A percentile compares a stretch with the other conserved stretches of the same genome.
Evolutionary conservation across 1,140 invertebrate species (phyloP).

Genomic region (Lasioglossum baleicum): DNA sequence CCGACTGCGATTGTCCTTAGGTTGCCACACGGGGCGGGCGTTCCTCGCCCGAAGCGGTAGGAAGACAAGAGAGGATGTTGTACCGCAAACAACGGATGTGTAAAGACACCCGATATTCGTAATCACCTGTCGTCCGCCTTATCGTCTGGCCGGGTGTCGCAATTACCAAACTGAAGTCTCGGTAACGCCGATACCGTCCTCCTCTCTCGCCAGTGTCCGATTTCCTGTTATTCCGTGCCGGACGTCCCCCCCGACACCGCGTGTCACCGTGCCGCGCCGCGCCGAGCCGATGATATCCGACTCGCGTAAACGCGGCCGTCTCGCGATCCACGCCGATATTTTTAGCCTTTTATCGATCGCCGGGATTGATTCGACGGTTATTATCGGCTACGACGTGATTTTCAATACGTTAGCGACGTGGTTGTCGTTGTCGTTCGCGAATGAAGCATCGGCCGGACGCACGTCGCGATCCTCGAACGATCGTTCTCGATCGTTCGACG

Average conservation of each 20-base stretch:
- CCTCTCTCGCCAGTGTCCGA: conserved; percentile 58
- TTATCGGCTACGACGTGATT: too few species aligned
- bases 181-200: conserved; percentile 33
- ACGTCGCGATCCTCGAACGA: too few species aligned
- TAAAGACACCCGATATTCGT: conserved; percentile 69
- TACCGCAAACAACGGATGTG: conserved; percentile 68
- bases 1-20: background rate
- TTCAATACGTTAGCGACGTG: background rate
- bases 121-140: conserved; percentile 64
- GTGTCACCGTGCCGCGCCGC: too few species aligned
- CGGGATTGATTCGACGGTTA: conserved; percentile 9
- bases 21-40: background rate
- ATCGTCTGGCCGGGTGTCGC: conserved; percentile 53
- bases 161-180: conserved; percentile 65
- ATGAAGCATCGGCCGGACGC: background rate
- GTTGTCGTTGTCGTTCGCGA: too few species aligned
- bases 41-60: background rate
- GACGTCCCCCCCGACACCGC: conserved; percentile 26
- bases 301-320: background rate
- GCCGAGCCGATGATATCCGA: conserved; percentile 34
- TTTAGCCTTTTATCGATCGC: conserved; percentile 48
- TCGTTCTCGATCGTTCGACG: too few species aligned
- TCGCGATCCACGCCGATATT: conserved; percentile 30
- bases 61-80: conserved; percentile 29
- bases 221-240: conserved; percentile 64